phyloP scores from a whole-genome alignment of 2,797 vertebrate genomes.

The Myoxocephalus aenaeus region DNA sequence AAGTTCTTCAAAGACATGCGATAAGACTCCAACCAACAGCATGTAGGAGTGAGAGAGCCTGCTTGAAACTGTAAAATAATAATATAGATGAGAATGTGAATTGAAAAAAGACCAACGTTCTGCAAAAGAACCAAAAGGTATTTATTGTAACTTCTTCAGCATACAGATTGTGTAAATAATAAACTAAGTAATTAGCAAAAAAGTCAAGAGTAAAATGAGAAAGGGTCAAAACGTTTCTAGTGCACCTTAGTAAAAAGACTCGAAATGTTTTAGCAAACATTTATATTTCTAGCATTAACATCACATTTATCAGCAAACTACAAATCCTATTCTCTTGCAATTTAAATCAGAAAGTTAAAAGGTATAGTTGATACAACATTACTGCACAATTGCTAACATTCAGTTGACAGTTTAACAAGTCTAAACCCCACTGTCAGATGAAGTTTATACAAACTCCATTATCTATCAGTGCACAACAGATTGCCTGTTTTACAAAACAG shows the following conservation, averaged over 20 bases:
- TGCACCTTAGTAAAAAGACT: slow-evolving; percentile 71
- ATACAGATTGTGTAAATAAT: slow-evolving; percentile 86
- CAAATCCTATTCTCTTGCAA: slow-evolving; percentile 72
- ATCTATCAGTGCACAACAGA: slow-evolving; percentile 84
- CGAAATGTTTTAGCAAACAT: slow-evolving; percentile 83
- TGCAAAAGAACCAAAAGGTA: slow-evolving; percentile 83
- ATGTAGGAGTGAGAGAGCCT: not conserved
- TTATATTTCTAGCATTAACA: slow-evolving; percentile 89
- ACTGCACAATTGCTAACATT: slow-evolving; percentile 93
- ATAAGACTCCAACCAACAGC: slow-evolving; percentile 15
- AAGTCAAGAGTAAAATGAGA: slow-evolving; percentile 68
- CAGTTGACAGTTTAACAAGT: slow-evolving; percentile 86
- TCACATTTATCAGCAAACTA: slow-evolving; percentile 87
- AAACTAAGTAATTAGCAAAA: slow-evolving; percentile 84
- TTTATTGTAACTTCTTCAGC: slow-evolving; percentile 89
- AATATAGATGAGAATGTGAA: not conserved
- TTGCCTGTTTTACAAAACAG: slow-evolving; percentile 82
- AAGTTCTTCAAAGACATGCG: not conserved
- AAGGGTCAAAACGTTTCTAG: slow-evolving; percentile 80
- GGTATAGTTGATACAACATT: slow-evolving; percentile 98
- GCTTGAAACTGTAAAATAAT: not conserved
- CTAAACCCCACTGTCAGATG: slow-evolving; percentile 84
- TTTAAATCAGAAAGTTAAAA: slow-evolving; percentile 86
- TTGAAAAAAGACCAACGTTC: slow-evolving; percentile 46
- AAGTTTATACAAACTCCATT: slow-evolving; percentile 84